Percentiles rank a stretch among this genome's conserved stretches.
Evolutionary conservation across 2,797 vertebrate genomes (phyloP).

Genomic region (Trichosurus vulpecula): DNA sequence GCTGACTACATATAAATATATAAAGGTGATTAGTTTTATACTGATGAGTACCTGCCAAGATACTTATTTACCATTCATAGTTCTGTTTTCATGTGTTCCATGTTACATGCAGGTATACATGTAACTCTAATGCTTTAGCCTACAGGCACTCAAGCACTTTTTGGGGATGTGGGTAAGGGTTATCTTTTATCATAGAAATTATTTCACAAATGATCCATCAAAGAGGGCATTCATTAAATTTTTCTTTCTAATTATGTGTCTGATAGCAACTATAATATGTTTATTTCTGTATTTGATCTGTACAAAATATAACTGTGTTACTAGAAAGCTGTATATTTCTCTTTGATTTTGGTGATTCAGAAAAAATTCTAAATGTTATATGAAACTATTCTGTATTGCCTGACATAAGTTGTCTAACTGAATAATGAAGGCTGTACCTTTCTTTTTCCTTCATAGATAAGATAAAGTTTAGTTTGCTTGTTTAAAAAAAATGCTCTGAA

Average conservation of each 20-base stretch:
- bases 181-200: neutral
- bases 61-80: neutral
- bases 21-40: conserved; percentile 12
- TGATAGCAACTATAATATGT: neutral
- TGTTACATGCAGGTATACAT: neutral
- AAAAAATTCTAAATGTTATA: neutral
- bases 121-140: neutral
- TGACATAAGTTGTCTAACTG: neutral
- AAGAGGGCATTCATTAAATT: neutral
- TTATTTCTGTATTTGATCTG: neutral
- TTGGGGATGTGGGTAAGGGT: neutral
- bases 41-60: neutral
- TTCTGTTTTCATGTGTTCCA: conserved; percentile 7
- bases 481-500: neutral
- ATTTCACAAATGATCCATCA: neutral
- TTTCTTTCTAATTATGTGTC: neutral
- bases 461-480: neutral
- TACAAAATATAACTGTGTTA: neutral
- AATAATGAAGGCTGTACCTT: neutral
- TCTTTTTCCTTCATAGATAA: neutral
- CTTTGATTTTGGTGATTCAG: neutral
- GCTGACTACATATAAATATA: neutral
- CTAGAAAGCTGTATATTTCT: conserved; percentile 11
- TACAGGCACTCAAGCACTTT: neutral
- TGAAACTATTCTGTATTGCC: neutral